phyloP scores from a whole-genome alignment of 2,113 vertebrate genomes.

The Podiceps cristatus region DNA sequence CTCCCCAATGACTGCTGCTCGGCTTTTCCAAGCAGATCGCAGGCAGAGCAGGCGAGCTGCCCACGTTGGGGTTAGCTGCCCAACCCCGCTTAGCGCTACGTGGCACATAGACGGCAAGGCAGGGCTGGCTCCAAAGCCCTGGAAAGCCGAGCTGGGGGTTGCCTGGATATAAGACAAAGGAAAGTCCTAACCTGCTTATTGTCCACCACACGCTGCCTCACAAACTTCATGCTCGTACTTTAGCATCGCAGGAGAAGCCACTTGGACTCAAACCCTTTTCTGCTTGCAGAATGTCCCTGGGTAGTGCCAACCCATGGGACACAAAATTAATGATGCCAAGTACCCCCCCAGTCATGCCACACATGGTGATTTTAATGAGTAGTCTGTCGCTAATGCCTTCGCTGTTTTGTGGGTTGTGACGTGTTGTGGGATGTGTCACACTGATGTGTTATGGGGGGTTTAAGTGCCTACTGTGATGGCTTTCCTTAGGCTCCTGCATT shows the following conservation, averaged over 20 bases:
- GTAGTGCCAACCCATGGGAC: neutral
- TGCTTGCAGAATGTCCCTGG: neutral
- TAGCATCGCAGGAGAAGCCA: neutral
- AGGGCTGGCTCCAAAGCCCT: neutral
- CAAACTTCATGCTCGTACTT: neutral
- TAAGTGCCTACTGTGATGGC: neutral
- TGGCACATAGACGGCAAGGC: neutral
- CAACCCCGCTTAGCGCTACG: fast-evolving
- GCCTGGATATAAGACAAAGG: neutral
- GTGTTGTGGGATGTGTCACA: neutral
- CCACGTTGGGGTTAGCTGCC: neutral
- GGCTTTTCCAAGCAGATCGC: neutral
- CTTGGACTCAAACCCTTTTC: fast-evolving
- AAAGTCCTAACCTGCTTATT: neutral
- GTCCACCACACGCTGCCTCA: neutral
- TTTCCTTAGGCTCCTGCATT: neutral
- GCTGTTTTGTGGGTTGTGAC: neutral
- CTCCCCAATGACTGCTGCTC: neutral
- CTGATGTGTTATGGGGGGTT: neutral
- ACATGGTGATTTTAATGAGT: neutral
- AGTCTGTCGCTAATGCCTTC: neutral
- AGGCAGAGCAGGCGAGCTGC: neutral
- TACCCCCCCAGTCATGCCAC: neutral
- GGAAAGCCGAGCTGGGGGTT: neutral
- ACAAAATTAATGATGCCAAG: fast-evolving